Conservation (phyloP, 1,140 invertebrate genomes). For the Riptortus pedestris region DNA sequence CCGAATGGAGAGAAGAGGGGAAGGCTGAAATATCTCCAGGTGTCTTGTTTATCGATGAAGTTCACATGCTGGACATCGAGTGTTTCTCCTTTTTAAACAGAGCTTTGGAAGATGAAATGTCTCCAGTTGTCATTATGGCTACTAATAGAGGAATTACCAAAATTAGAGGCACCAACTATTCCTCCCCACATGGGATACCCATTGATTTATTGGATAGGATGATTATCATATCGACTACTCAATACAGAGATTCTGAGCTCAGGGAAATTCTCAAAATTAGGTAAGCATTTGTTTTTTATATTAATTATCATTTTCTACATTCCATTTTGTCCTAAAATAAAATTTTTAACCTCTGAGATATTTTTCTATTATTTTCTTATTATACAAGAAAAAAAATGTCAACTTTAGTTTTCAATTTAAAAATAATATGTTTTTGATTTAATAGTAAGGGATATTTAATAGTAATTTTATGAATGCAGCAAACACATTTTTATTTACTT, state of each 20-base stretch:
- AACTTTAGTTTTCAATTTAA: too few species aligned
- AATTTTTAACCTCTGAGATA: too few species aligned
- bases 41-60: slow-evolving; percentile 84
- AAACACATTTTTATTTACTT: too few species aligned
- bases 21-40: slow-evolving; percentile 98
- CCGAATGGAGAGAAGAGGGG: slow-evolving; percentile 97
- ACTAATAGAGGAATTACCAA: slow-evolving; percentile 96
- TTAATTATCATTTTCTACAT: slow-evolving; percentile 5
- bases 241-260: slow-evolving; percentile 82
- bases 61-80: slow-evolving; percentile 98
- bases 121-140: slow-evolving; percentile 95
- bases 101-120: slow-evolving; percentile 92
- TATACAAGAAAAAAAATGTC: too few species aligned
- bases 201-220: slow-evolving; percentile 91
- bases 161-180: slow-evolving; percentile 85
- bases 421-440: too few species aligned
- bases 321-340: not conserved
- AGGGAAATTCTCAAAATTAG: slow-evolving; percentile 86
- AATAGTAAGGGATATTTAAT: too few species aligned
- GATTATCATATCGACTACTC: slow-evolving; percentile 85
- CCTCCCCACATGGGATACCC: slow-evolving; percentile 91
- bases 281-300: slow-evolving; percentile 39
- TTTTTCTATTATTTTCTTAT: too few species aligned
- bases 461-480: too few species aligned
- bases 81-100: slow-evolving; percentile 97